Evolutionary conservation across 37 sponge, comb jelly and placozoan species (phyloP).

Genomic region (Tethya wilhelma): DNA sequence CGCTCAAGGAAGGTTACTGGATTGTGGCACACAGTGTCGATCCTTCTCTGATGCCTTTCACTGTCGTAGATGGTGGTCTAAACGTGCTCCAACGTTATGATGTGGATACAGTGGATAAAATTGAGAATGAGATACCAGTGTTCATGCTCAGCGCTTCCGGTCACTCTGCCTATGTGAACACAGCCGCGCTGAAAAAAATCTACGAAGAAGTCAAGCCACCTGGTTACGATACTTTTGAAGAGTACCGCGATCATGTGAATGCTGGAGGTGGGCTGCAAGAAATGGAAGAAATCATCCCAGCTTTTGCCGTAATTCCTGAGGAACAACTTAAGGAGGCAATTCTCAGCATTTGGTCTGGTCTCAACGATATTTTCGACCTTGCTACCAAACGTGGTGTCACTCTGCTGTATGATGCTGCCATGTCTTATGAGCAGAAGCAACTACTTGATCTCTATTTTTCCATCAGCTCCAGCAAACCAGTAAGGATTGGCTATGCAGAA

Average conservation of each 20-base stretch:
- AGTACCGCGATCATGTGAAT: not conserved
- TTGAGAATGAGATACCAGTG: conserved; percentile 9
- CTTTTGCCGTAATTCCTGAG: not conserved
- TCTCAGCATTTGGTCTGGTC: not conserved
- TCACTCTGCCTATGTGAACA: conserved; percentile 29
- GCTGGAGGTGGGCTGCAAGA: conserved; percentile 14
- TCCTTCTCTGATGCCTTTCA: conserved; percentile 9
- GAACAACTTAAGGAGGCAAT: not conserved
- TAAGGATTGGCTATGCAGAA: conserved; percentile 20
- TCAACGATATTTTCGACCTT: not conserved
- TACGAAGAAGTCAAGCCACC: not conserved
- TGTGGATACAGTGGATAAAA: not conserved
- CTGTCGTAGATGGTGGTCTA: not conserved
- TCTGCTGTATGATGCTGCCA: conserved; percentile 27
- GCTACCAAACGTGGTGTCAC: conserved; percentile 25
- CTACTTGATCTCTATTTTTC: not conserved
- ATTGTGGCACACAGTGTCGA: conserved; percentile 1
- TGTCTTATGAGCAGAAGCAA: not conserved
- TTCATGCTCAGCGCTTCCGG: conserved; percentile 18
- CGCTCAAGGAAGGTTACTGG: not conserved
- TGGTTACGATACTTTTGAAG: not conserved
- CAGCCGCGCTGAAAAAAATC: not conserved
- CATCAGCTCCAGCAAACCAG: not conserved
- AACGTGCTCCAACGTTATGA: not conserved
- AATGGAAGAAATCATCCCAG: conserved; percentile 5